Conservation (phyloP, 64 coral and sea anemone genomes). For the Trachythela sp. region DNA sequence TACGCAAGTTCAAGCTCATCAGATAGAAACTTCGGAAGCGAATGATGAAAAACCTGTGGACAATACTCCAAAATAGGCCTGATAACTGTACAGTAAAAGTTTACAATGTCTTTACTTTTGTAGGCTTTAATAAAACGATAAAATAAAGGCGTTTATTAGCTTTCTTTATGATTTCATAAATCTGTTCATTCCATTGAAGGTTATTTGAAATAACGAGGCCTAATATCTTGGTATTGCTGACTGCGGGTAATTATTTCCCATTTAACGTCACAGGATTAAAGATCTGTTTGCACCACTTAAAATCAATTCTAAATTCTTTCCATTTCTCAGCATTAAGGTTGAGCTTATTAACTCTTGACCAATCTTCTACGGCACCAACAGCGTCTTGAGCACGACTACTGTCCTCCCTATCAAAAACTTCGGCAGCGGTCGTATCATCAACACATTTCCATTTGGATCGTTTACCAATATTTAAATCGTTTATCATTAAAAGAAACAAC, state of each 20-base stretch:
- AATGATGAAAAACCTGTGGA: background rate
- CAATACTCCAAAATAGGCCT: background rate
- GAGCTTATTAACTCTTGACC: background rate
- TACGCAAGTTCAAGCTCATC: background rate
- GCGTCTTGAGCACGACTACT: no score
- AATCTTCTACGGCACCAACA: background rate
- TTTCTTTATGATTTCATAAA: background rate
- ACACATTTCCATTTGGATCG: background rate
- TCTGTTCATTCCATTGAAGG: background rate
- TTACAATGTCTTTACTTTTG: no score
- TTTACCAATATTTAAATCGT: no score
- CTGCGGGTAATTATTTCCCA: background rate
- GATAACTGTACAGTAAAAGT: background rate
- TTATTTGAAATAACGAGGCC: background rate
- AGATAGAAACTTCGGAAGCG: no score
- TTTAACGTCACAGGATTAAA: background rate
- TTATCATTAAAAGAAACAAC: no score
- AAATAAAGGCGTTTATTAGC: no score
- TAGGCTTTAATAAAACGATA: no score
- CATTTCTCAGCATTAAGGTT: background rate
- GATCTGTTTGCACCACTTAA: background rate
- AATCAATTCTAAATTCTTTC: background rate
- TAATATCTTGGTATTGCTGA: no score
- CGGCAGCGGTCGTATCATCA: background rate
- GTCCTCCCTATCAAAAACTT: background rate